Base-by-base conservation (phyloP, 2,888 invertebrate species). In the Mythimna lalbum region DNA sequence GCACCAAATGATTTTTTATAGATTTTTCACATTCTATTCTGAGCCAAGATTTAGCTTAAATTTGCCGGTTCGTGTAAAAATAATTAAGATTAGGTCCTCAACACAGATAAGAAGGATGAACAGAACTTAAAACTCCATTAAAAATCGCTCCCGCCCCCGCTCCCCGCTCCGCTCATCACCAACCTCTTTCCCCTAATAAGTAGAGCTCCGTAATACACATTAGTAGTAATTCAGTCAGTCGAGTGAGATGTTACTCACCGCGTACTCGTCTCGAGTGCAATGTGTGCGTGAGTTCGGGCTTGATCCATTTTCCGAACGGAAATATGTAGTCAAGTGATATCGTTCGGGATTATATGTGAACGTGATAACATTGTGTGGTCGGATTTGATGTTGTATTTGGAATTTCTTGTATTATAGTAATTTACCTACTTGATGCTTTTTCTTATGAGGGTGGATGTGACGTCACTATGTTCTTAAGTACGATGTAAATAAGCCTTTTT, bases 161-260 rank as follows among this genome's bases (percentile, higher is more conserved):
- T 63, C 21, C 33, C 81, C 92, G 92, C 93, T 90, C 69, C 87
- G 88, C 90, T 86, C 69, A 73, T 82, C 82, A 91, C 88, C 21
- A 55, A 65, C 72, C 57, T 68, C 49, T 50, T 60, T 50, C 70
- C 77, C 86, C 87, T 88, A 84, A 86, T 83, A 92, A 90, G 90
- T 90, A 88, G 89, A 88, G 82, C 89, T 89, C 84, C 84, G 80
- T 86, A 90, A 89, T 89, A 86, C 86, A 87, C 83, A 86, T 87
- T 89, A 86, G 88, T 90, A 91, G 92, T 91, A 91, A 87, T 88
- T 83, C 81, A 83, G 88, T 90, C 92, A 95, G 94, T 94, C 89
- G 90, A 88, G 88, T 90, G 90, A 92, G 92, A 93, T 93, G 90
- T 86, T 88, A 92, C 93, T 93, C 93, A 87, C 92, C 92, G 93